These are phyloP conservation scores for Drosophila pseudoananassae DNA, from an alignment of 1,140 invertebrate genomes.

Conservation along the genomic window DNA sequence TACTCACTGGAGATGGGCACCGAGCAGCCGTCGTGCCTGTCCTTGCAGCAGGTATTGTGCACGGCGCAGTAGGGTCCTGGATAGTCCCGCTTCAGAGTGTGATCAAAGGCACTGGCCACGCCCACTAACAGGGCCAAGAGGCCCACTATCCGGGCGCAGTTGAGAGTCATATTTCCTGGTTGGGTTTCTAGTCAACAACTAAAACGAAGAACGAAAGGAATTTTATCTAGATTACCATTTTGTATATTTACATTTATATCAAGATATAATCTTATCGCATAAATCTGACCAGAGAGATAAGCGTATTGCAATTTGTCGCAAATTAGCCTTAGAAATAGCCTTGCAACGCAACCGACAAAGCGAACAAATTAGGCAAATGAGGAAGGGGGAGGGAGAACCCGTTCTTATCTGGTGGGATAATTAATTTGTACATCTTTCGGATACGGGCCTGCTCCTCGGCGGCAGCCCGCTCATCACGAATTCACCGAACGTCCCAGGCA, in stretches of 20 bases:
- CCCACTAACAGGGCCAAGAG: conserved; percentile 44
- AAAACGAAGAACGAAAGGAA: not conserved
- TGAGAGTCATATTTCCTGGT: conserved; percentile 40
- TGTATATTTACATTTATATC: not conserved
- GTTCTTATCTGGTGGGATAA: conserved; percentile 18
- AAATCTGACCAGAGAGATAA: conserved; percentile 42
- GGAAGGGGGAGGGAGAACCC: conserved; percentile 14
- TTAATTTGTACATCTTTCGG: conserved; percentile 34
- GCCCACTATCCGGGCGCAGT: conserved; percentile 41
- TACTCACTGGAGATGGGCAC: conserved; percentile 88
- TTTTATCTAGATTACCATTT: conserved; percentile 1
- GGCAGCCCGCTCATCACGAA: conserved; percentile 43
- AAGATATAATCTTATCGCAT: conserved; percentile 18
- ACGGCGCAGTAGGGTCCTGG: conserved; percentile 78
- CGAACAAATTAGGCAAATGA: conserved; percentile 32
- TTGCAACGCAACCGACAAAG: conserved; percentile 3
- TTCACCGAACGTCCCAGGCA: conserved; percentile 41
- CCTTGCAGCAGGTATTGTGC: conserved; percentile 87
- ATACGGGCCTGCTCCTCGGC: conserved; percentile 33
- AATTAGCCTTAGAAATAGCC: conserved; percentile 34
- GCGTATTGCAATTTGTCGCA: conserved; percentile 52
- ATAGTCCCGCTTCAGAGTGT: conserved; percentile 66
- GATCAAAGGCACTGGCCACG: conserved; percentile 59
- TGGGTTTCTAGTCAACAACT: conserved; percentile 16
- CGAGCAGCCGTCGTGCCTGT: conserved; percentile 90